phyloP scores from a whole-genome alignment of 92 coral and sea anemone genomes.

The Epizoanthus illoricatus region DNA sequence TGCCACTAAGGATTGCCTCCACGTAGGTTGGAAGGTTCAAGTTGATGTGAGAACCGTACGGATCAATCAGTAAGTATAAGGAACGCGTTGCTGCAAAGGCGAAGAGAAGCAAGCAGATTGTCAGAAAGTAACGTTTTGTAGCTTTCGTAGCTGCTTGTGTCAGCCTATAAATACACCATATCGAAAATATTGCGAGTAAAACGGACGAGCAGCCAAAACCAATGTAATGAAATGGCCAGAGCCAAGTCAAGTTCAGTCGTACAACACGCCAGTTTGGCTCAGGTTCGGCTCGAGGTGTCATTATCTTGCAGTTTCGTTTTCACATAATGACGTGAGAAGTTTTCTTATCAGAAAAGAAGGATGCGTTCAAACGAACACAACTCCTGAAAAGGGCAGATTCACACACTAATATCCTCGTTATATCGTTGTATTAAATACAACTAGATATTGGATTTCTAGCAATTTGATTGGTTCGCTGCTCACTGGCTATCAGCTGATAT shows the following conservation, averaged over 20 bases:
- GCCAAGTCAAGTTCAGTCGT: slow-evolving; percentile 7
- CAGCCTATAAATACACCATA: slow-evolving; percentile 20
- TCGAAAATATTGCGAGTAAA: slow-evolving; percentile 15
- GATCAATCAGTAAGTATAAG: slow-evolving; percentile 33
- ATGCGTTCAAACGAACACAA: not conserved
- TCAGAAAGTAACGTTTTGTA: slow-evolving; percentile 43
- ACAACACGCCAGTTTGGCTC: slow-evolving; percentile 21
- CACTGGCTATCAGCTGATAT: too few relatives aligned
- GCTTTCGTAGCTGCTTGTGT: not conserved
- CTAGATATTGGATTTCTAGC: too few relatives aligned
- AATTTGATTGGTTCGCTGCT: too few relatives aligned
- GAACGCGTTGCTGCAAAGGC: slow-evolving; percentile 47
- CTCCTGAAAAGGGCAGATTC: too few relatives aligned
- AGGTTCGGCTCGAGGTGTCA: slow-evolving; percentile 21
- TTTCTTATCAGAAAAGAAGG: not conserved
- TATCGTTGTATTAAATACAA: not conserved
- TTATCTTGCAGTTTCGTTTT: not conserved
- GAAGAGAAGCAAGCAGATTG: slow-evolving; percentile 24
- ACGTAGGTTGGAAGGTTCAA: slow-evolving; percentile 16
- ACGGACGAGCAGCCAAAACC: slow-evolving; percentile 10
- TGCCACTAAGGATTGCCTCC: slow-evolving; percentile 24
- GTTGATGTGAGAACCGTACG: slow-evolving; percentile 35
- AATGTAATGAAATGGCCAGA: slow-evolving; percentile 35
- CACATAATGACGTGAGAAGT: not conserved
- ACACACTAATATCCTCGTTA: not conserved